phyloP scores from a whole-genome alignment of 2,888 invertebrate genomes.

The Napeogenes sylphis region DNA sequence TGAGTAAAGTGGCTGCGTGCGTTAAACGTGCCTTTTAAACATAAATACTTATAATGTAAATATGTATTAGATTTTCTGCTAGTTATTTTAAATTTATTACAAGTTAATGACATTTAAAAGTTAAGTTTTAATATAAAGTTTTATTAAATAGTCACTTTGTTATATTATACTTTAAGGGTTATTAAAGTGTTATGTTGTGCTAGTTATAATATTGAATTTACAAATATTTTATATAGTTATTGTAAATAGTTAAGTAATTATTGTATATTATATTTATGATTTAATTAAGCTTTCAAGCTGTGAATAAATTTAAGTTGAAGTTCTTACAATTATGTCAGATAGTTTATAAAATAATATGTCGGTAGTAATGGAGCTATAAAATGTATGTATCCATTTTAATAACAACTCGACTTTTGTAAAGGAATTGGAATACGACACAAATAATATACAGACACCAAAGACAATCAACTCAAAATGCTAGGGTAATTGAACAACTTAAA shows the following conservation, averaged over 20 bases:
- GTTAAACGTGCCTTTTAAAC: slow-evolving; percentile 16
- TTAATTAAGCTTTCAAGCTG: not conserved
- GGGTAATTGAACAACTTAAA: not conserved
- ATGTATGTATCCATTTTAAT: too few species aligned
- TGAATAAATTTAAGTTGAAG: slow-evolving; percentile 1
- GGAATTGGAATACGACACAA: slow-evolving; percentile 1
- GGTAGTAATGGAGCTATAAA: too few species aligned
- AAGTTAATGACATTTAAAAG: slow-evolving; percentile 14
- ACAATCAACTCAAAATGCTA: not conserved
- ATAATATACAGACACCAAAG: not conserved
- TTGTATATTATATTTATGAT: not conserved
- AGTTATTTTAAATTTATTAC: slow-evolving; percentile 40
- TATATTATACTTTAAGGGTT: slow-evolving; percentile 16
- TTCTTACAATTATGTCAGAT: too few species aligned
- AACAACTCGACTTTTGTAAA: not conserved
- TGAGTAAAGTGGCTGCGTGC: slow-evolving; percentile 38
- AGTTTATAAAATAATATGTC: too few species aligned
- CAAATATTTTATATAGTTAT: not conserved
- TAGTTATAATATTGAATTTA: slow-evolving; percentile 4
- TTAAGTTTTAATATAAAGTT: slow-evolving; percentile 15
- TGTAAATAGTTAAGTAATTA: not conserved
- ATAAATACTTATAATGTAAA: slow-evolving; percentile 43
- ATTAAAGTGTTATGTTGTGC: slow-evolving; percentile 15
- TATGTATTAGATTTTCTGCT: slow-evolving; percentile 60
- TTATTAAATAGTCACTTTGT: slow-evolving; percentile 10